Base-by-base conservation (phyloP, 2,888 invertebrate genomes). In the Fragum fragum region DNA sequence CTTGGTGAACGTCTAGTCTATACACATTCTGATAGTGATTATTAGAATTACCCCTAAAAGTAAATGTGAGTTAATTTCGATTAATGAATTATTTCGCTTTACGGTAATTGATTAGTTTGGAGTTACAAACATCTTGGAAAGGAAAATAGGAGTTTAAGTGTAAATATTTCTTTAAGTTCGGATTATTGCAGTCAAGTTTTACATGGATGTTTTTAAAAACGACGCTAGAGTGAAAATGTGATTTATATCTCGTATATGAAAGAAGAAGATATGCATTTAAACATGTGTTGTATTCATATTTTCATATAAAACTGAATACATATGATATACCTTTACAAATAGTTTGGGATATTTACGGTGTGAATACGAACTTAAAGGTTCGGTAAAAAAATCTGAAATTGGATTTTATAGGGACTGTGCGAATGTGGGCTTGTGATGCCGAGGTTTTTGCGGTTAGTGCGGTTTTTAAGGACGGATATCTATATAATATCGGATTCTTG, bases 201-300 rank as follows among this genome's bases (percentile, higher is more conserved):
- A 47, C 14, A 47, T 18, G n/a, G 14, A 47, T n/a, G n/a, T 47
- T 14, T 5, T 18, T 47, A 57, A 57, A 57, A n/a, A 23, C 14
- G 57, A 9, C 63, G 63, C n/a, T 28, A n/a, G 23, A 42, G 66
- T 66, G 39, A 66, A 66, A 66, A 2, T 36, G 66, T 66, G 66
- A 66, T 66, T 66, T 66, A 66, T 66, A 42, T 21, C 47, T 47
- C 36, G 21, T 21, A 42, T 66, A 66, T 66, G 39, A 66, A 66
- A 66, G 66, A 66, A 39, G 42, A 66, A n/a, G 66, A 66, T 66
- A 39, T 66, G 66, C 66, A 66, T 66, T 66, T 66, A 66, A 66
- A 66, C 66, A 66, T 66, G 66, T 66, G 66, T 66, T 26, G 63
- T 66, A 66, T 39, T 23, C 42, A 23, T 39, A 42, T 66, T 66